Conservation (phyloP, 2,113 vertebrate species). For the Vimba vimba region DNA sequence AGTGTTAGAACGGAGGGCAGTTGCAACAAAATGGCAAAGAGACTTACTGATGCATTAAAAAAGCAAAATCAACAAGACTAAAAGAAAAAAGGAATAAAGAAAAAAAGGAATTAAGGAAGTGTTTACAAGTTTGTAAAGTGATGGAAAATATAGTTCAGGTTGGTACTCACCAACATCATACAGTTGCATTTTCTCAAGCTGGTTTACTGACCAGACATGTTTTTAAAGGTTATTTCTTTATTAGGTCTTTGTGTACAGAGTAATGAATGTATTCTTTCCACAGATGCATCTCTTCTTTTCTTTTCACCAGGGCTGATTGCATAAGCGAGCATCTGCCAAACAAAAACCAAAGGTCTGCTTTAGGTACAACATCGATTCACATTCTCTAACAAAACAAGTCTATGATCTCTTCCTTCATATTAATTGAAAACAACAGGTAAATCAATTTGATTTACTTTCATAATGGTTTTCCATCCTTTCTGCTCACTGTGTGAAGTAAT, state of each 20-base stretch:
- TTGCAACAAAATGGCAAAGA: slow-evolving; percentile 2
- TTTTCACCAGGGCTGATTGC: neutral
- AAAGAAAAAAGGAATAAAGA: neutral
- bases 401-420: slow-evolving; percentile 24
- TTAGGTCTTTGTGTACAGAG: neutral
- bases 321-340: neutral
- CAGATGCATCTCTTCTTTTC: neutral
- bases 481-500: neutral
- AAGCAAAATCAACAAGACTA: neutral
- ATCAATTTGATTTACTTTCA: slow-evolving; percentile 36
- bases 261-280: neutral
- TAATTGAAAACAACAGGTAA: slow-evolving; percentile 26
- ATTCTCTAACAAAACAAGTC: neutral
- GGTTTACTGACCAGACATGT: neutral
- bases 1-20: neutral
- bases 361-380: neutral
- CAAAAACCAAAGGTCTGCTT: neutral
- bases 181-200: neutral
- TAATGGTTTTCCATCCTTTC: slow-evolving; percentile 22
- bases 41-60: slow-evolving; percentile 6
- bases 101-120: neutral
- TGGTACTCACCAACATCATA: neutral
- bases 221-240: neutral
- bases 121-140: slow-evolving; percentile 3
- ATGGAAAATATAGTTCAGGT: neutral